Evolutionary conservation across 2,888 invertebrate species (phyloP), one percentile per base, ranked within the genome.

Genomic region (Leptopterna dolabrata): DNA sequence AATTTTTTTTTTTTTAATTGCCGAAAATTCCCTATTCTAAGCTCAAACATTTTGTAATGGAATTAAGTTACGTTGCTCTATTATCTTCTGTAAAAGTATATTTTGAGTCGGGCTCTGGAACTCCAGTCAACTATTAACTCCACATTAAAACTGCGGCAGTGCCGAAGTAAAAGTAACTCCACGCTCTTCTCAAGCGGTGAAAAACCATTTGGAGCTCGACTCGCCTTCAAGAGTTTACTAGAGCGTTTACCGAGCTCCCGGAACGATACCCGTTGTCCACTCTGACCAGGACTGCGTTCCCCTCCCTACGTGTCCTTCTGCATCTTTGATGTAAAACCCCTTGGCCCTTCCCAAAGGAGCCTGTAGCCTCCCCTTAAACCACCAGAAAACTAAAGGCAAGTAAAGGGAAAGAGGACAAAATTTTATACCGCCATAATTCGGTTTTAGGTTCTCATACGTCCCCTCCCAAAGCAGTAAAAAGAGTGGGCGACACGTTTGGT

Each of bases 351-450:
- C 63, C 63, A 63, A 63, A 63, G 63, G 63, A 24, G 63, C 63
- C 63, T 9, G 63, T 63, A 63, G 24, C 63, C 63, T 27, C 63
- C 63, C 63, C 63, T 63, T 63, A 63, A 63, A 63, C 63, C 63
- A 24, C 19, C 11, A 47, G 47, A 63, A 63, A 63, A 63, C 63
- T 63, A 63, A 63, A 63, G 63, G 63, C 24, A 63, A 63, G 19
- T 24, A 63, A 47, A 47, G 47, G 1, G 36, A 47, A 24, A 63
- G 63, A 63, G 63, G 51, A 55, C 27, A 29, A 55, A 82, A 63
- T 82, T 82, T 82, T 82, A 82, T 82, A 29, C 82, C 82, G 55
- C 82, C 51, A 82, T 82, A 82, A 82, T 82, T 82, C 82, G 82
- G 82, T 51, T 82, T 82, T 82, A 45, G 55, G n/a, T 82, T 63